Percentiles rank a stretch among this genome's conserved stretches.
Conservation (phyloP, 2,888 invertebrate species). For the Scrobipalpa costella region DNA sequence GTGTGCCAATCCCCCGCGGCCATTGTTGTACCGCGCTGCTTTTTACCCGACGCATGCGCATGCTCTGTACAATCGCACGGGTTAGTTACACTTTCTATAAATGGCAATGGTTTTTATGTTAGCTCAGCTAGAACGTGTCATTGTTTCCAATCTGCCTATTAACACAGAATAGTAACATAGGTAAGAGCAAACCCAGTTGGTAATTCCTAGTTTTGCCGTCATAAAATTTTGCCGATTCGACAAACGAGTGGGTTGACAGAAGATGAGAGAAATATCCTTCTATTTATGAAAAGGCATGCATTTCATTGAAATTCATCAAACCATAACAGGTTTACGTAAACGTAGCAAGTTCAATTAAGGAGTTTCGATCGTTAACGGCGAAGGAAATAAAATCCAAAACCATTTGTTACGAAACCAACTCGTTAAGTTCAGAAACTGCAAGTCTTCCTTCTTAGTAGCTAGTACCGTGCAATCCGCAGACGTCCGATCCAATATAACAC, state of each 20-base stretch:
- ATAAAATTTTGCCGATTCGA: background rate
- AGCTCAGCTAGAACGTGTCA: constrained; percentile 4
- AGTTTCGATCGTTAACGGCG: constrained; percentile 7
- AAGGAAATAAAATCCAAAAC: constrained; percentile 1
- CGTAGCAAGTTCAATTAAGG: constrained; percentile 11
- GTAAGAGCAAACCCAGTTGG: background rate
- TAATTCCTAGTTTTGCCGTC: background rate
- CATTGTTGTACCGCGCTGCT: constrained; percentile 11
- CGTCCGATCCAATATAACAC: constrained; percentile 2
- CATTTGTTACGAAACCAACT: constrained; percentile 3
- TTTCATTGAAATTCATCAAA: background rate
- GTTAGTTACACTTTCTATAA: constrained; percentile 29
- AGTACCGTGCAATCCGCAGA: background rate
- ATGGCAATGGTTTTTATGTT: constrained; percentile 17
- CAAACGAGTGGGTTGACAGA: too few species aligned
- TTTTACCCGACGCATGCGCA: constrained; percentile 23
- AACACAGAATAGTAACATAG: background rate
- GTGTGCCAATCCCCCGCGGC: constrained; percentile 9
- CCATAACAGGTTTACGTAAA: constrained; percentile 12
- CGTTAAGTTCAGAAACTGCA: constrained; percentile 4
- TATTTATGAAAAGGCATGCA: too few species aligned
- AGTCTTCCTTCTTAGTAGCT: background rate
- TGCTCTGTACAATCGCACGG: constrained; percentile 21
- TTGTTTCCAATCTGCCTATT: constrained; percentile 6
- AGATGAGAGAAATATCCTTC: too few species aligned